Evolutionary conservation across 2,797 vertebrate genomes (phyloP), one percentile per base, ranked within the genome.

Genomic region (Neopelma chrysocephalum): DNA sequence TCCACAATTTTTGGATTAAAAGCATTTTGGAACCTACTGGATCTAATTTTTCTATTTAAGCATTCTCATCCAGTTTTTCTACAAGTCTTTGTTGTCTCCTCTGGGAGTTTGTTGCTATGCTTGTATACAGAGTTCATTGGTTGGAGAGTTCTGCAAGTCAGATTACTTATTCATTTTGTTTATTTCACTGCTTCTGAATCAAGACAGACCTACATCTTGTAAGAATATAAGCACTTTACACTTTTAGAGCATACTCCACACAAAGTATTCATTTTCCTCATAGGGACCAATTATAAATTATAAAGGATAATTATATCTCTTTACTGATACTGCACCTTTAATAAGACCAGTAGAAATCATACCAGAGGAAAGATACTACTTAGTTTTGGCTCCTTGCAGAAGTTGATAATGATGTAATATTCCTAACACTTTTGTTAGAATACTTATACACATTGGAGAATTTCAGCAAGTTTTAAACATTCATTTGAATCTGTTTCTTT

Each of bases 81-180:
- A 48, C 68, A 58, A 43, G 75, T 48, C 53, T 50, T 53, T 54
- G 58, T 64, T 42, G 9, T 57, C 82, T 96, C 96, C 96, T 43
- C 20, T 88, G 94, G 92, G 94, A 96, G 62, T 73, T 69, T 95
- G 95, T 90, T 92, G 93, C 95, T 95, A 72, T 93, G 95, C 83
- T 95, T 87, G 81, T 81, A 89, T 29, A 77, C 47, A 90, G 84
- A 96, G 86, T 89, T 96, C 95, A 96, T 96, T 97, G 95, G 98
- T 97, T 97, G 89, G 92, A 97, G 94, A 93, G 93, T 82, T 97
- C 95, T 90, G 94, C 83, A 91, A 96, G 94, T 97, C 97, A 97
- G 95, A 97, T 96, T 97, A 96, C 51, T 31, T 53, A 53, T 12
- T 97, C 91, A 87, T 97, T 96, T 94, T 97, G 58, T 97, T 98